phyloP scores from a whole-genome alignment of 2,113 vertebrate genomes.

The Okapia johnstoni region DNA sequence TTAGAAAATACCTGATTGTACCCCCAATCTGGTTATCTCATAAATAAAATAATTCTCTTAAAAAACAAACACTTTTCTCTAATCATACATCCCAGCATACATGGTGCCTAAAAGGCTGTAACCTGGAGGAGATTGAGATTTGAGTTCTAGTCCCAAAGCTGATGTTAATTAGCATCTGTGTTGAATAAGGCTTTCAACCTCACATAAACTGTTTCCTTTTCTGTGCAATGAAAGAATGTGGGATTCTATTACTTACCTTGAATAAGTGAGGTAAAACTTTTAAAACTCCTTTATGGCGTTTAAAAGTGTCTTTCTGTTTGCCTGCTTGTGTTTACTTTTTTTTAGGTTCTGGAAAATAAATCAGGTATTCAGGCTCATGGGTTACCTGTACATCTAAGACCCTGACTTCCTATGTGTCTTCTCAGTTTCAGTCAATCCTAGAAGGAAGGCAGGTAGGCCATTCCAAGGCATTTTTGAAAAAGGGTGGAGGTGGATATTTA shows the following conservation, averaged over 20 bases:
- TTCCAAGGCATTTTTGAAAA: background rate
- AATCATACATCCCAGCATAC: background rate
- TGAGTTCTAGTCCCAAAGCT: background rate
- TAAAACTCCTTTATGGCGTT: background rate
- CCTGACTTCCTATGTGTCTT: background rate
- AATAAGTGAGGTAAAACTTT: background rate
- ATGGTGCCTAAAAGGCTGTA: background rate
- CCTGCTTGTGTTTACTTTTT: background rate
- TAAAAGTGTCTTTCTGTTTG: background rate
- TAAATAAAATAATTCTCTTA: slow-evolving; percentile 5
- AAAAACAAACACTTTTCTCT: background rate
- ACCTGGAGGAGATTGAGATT: background rate
- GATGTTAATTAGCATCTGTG: background rate
- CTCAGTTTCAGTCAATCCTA: background rate
- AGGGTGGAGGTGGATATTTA: background rate
- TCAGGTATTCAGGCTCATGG: fast-evolving
- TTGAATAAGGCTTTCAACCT: background rate
- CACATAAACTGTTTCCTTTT: background rate
- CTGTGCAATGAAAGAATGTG: background rate
- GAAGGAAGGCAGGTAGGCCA: background rate
- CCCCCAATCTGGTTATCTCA: background rate
- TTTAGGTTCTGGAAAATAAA: background rate
- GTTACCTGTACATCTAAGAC: fast-evolving
- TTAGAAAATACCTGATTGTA: background rate
- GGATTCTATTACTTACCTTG: background rate